A percentile compares a stretch with the other conserved stretches of the same genome.
These are phyloP conservation scores for Chanos chanos DNA, from an alignment of 2,797 vertebrate genomes.

Conservation along the genomic window DNA sequence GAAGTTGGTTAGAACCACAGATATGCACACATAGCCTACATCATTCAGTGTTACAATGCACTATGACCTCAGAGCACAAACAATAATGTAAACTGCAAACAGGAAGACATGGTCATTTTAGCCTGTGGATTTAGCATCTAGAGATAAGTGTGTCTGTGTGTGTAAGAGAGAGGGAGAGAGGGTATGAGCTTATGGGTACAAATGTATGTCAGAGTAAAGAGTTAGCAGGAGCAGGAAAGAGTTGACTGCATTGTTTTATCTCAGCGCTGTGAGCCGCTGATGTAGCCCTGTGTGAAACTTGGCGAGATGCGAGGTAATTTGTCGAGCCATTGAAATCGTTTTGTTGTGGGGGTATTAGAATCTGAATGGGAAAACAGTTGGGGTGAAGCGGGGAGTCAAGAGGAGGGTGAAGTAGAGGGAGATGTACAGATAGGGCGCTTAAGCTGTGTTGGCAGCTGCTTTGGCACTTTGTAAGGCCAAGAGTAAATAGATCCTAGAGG, in stretches of 20 bases:
- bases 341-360: background rate
- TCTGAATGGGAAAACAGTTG: background rate
- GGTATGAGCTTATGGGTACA: background rate
- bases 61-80: too few species aligned
- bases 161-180: background rate
- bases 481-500: constrained; percentile 29
- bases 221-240: too few species aligned
- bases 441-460: constrained; percentile 27
- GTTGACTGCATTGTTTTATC: too few species aligned
- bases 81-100: too few species aligned
- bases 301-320: constrained; percentile 55
- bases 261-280: too few species aligned
- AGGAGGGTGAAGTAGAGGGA: background rate
- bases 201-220: too few species aligned
- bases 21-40: too few species aligned
- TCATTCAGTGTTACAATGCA: too few species aligned
- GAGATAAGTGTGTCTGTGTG: background rate
- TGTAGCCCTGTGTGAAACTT: too few species aligned
- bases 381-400: background rate
- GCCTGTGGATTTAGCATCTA: too few species aligned
- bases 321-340: constrained; percentile 10
- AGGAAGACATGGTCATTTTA: too few species aligned
- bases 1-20: too few species aligned
- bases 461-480: constrained; percentile 37
- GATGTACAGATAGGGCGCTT: background rate